Evolutionary conservation across 2,888 invertebrate genomes (phyloP), one percentile per base, ranked within the genome.

Genomic region (Cataglyphis albicans): DNA sequence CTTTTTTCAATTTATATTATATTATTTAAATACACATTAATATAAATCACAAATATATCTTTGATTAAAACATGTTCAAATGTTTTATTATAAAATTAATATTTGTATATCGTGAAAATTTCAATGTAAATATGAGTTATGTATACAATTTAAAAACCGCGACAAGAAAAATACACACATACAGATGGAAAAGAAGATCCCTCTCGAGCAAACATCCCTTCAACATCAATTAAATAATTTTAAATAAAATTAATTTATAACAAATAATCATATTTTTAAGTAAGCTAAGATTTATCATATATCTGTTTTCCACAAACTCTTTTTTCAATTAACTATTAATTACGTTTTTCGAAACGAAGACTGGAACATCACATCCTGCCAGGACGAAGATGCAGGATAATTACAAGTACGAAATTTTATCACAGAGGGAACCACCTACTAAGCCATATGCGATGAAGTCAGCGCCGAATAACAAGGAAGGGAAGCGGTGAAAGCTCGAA

Each of bases 381-480:
- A 57, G 68, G 76, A 76, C 83, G 80, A 87, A 84, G 82, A 82
- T 74, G 73, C 84, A 88, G 88, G 91, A 86, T 67, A 81, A 82
- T 84, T 57, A 81, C 55, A 63, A 88, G 92, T 93, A 90, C 88
- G 18, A 15, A 75, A 82, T 78, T 86, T 70, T 41, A 85, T 84
- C 91, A 78, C 82, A 88, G 93, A 91, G 91, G 93, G 93, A 91
- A 92, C 91, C 93, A 93, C 91, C 67, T 91, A 84, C 89, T 89
- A 85, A 92, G 91, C 90, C 25, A 35, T 65, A 35, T 44, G 44
- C 67, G 75, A 75, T 87, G 92, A 88, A 89, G 83, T 89, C 91
- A 93, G 93, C 93, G 93, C 92, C 93, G 91, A 88, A 90, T 89
- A 88, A 82, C 81, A 86, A 86, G 85, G 84, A 84, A 89, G 88